Evolutionary conservation across 2,113 vertebrate genomes (phyloP), one percentile per base, ranked within the genome.

Genomic region (Aplodontia rufa): DNA sequence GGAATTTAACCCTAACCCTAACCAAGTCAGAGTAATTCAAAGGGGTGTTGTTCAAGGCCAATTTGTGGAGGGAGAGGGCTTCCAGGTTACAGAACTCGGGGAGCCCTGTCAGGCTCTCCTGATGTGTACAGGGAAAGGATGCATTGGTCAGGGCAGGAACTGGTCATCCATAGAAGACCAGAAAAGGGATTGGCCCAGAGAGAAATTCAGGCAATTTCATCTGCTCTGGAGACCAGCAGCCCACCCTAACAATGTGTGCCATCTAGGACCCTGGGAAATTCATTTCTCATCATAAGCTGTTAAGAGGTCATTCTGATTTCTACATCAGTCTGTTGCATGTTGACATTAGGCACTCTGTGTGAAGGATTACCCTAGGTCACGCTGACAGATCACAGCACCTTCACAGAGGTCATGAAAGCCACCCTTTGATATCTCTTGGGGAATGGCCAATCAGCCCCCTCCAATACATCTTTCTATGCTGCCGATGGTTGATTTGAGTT

Each of bases 51-150:
- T 30, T 42, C 72, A 86, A 92, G 74, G 20, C 20, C 58, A 47
- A 11, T 28, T 20, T 1, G 1, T 47, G 45, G 24, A 75, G 68
- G 69, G 28, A 42, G 20, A 62, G 45, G 24, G 8, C 47, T 40
- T 53, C 74, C 51, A 10, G 68, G n/a, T 62, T 17, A 47, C 4
- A 80, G 45, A 35, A 8, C 68, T 13, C 22, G 37, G 69, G 13
- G 11, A 45, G 11, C 35, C 42, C 6, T 13, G 11, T 9, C 13
- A 66, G 37, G 5, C 5, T n/a, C 0, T 5, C 3, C 40, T 79
- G 8, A 28, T 30, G 30, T 13, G 2, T 6, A 47, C 20, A 37
- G 64, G 40, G 69, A 14, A 76, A 20, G 47, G 35, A 12, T 8
- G 1, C 22, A 40, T 35, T 9, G 24, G 30, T 51, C 6, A 24